phyloP scores from a whole-genome alignment of 2,797 vertebrate genomes.

The Acridotheres tristis region DNA sequence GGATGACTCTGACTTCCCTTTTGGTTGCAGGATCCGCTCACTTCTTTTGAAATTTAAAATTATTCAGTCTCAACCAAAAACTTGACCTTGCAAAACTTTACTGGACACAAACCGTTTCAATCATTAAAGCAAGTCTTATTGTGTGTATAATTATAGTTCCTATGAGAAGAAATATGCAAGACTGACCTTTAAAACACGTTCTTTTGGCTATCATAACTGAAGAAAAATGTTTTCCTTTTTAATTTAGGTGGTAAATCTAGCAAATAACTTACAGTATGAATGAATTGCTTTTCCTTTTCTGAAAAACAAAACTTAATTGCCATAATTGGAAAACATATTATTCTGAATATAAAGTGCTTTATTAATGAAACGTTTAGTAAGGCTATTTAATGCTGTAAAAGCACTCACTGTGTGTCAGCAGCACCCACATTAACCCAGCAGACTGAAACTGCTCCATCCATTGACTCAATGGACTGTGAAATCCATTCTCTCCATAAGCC shows the following conservation, averaged over 20 bases:
- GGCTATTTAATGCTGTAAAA: neutral
- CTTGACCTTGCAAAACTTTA: neutral
- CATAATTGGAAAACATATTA: neutral
- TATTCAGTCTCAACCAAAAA: neutral
- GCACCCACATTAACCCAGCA: slow-evolving; percentile 38
- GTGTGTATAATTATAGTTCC: neutral
- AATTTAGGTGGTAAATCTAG: neutral
- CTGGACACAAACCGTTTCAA: neutral
- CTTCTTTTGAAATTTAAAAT: neutral
- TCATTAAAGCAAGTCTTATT: neutral
- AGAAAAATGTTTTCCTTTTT: neutral
- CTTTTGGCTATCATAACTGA: neutral
- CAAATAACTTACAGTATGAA: neutral
- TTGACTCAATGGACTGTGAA: slow-evolving; percentile 47
- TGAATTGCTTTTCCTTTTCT: neutral
- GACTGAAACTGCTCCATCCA: slow-evolving; percentile 41
- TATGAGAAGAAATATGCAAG: neutral
- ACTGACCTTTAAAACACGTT: neutral
- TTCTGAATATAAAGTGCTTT: neutral
- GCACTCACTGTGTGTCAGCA: neutral
- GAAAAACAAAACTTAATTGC: neutral
- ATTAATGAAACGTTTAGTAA: neutral
- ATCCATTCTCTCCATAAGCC: slow-evolving; percentile 9
- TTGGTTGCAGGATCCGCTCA: neutral
- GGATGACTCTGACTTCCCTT: neutral